A percentile compares a stretch with the other conserved stretches of the same genome.
Conservation (phyloP, 1,140 invertebrate species). For the Tetranychus urticae region DNA sequence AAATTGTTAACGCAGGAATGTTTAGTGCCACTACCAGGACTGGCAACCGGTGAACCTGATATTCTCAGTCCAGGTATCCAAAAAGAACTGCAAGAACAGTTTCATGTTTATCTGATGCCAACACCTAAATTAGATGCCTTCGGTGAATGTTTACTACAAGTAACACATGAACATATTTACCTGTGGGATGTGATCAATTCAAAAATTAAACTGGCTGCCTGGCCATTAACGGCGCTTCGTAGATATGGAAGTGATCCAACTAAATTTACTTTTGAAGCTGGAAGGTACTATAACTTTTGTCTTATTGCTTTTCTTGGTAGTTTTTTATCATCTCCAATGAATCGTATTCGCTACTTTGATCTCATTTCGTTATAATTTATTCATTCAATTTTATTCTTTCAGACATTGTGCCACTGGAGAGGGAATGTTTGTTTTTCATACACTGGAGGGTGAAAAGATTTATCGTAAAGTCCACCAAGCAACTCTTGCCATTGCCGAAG, state of each 20-base stretch:
- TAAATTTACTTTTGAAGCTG: slow-evolving; percentile 20
- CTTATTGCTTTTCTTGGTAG: neutral
- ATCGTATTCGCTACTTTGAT: neutral
- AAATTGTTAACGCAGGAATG: slow-evolving; percentile 16
- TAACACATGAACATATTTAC: slow-evolving; percentile 18
- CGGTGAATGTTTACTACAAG: slow-evolving; percentile 19
- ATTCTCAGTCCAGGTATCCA: slow-evolving; percentile 15
- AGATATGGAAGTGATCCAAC: slow-evolving; percentile 17
- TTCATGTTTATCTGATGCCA: slow-evolving; percentile 19
- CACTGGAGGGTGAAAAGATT: slow-evolving; percentile 18
- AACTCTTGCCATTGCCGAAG: slow-evolving; percentile 18
- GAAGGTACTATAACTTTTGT: slow-evolving; percentile 12
- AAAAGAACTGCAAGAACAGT: slow-evolving; percentile 17
- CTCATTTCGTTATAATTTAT: neutral
- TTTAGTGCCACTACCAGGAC: slow-evolving; percentile 10
- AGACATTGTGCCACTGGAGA: slow-evolving; percentile 19
- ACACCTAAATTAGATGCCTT: slow-evolving; percentile 16
- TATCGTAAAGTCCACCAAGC: slow-evolving; percentile 19
- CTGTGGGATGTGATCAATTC: slow-evolving; percentile 16
- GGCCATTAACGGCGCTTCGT: slow-evolving; percentile 18
- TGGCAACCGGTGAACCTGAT: slow-evolving; percentile 16
- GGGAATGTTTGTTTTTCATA: slow-evolving; percentile 20
- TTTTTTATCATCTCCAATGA: neutral
- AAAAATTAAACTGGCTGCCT: slow-evolving; percentile 15
- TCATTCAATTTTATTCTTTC: neutral